phyloP scores from a whole-genome alignment of 2,113 vertebrate species.

The Willisornis vidua region DNA sequence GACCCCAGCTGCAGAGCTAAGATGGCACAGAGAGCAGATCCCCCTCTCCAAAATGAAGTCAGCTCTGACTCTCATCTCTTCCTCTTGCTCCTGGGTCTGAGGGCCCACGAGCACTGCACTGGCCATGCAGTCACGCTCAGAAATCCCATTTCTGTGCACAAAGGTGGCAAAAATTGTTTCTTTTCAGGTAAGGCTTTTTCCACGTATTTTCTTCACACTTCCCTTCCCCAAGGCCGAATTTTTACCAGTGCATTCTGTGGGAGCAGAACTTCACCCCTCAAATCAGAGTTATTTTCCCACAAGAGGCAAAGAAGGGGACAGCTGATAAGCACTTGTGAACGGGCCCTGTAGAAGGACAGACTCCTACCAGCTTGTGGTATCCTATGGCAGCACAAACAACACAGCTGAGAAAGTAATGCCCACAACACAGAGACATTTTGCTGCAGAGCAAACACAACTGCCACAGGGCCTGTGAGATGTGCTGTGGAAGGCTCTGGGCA shows the following conservation, averaged over 20 bases:
- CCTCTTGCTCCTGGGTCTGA: neutral
- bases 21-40: neutral
- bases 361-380: neutral
- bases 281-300: neutral
- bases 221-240: neutral
- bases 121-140: neutral
- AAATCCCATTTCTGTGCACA: neutral
- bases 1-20: neutral
- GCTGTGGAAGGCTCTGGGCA: neutral
- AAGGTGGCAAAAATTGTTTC: neutral
- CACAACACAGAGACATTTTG: neutral
- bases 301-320: neutral
- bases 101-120: neutral
- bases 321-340: neutral
- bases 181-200: slow-evolving; percentile 1
- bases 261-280: neutral
- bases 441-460: neutral
- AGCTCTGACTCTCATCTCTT: neutral
- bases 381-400: neutral
- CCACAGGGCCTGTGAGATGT: neutral
- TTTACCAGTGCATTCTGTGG: neutral
- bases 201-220: neutral
- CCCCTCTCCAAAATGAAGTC: neutral
- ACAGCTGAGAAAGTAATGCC: neutral
- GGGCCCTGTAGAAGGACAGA: neutral